Conservation (phyloP, 30 jellyfish, hydroid and myxozoan species). For the Haliclystus octoradiatus region DNA sequence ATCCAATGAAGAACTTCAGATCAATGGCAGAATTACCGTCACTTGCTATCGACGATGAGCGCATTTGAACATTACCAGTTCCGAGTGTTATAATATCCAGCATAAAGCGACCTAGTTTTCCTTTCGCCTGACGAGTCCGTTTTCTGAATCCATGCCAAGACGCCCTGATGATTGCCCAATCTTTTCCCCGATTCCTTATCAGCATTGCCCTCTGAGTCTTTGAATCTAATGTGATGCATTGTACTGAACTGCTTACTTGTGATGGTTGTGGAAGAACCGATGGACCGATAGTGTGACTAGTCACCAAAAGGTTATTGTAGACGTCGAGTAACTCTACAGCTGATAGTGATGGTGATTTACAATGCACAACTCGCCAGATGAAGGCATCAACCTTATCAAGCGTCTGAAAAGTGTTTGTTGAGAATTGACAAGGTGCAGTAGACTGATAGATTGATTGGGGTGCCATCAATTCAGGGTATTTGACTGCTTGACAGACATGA, state of each 20-base stretch:
- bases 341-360: conserved; percentile 28
- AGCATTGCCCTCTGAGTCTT: conserved; percentile 35
- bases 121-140: conserved; percentile 12
- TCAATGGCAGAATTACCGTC: neutral
- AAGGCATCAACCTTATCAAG: conserved; percentile 12
- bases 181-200: conserved; percentile 24
- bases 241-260: conserved; percentile 7
- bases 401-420: conserved; percentile 19
- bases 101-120: conserved; percentile 16
- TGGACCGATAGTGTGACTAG: conserved; percentile 42
- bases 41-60: neutral
- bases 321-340: conserved; percentile 40
- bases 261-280: conserved; percentile 16
- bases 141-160: conserved; percentile 35
- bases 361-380: conserved; percentile 44
- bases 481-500: conserved; percentile 29
- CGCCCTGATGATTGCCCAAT: conserved; percentile 28
- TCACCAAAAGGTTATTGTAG: conserved; percentile 28
- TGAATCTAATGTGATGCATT: conserved; percentile 11
- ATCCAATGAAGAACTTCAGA: conserved; percentile 9
- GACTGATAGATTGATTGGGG: conserved; percentile 8
- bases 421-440: conserved; percentile 32
- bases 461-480: conserved; percentile 13
- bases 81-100: conserved; percentile 3
- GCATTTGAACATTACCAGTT: neutral